Conservation (phyloP, 2,888 invertebrate genomes). For the Limnephilus lunatus region DNA sequence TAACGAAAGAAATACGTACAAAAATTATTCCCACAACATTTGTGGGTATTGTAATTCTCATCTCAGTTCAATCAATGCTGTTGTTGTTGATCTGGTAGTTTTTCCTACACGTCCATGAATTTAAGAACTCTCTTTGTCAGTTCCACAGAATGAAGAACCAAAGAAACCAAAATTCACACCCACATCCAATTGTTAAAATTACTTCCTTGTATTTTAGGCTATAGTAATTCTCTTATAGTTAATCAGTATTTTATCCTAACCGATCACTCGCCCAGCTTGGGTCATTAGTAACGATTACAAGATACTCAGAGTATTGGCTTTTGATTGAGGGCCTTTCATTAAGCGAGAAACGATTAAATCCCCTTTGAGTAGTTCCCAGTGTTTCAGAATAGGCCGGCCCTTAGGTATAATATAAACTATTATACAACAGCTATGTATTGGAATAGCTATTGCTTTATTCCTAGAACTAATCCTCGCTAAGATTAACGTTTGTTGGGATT, state of each 20-base stretch:
- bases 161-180: neutral
- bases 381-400: neutral
- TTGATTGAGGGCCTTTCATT: neutral
- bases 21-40: no score
- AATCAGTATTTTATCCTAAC: neutral
- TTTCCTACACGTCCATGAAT: neutral
- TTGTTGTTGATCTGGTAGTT: neutral
- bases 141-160: neutral
- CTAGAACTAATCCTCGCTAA: neutral
- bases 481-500: neutral
- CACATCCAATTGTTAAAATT: neutral
- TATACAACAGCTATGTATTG: neutral
- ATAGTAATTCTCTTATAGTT: neutral
- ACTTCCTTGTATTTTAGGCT: neutral
- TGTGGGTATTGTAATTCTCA: no score
- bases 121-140: neutral
- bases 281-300: neutral
- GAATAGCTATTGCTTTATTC: neutral
- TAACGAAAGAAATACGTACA: no score
- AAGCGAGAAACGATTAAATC: neutral
- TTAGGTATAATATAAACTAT: neutral
- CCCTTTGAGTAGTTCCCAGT: neutral
- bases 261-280: neutral
- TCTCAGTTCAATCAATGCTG: no score
- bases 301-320: neutral